A percentile compares a stretch with the other conserved stretches of the same genome.
Conservation (phyloP, 2,888 invertebrate genomes). For the Cerastoderma edule region DNA sequence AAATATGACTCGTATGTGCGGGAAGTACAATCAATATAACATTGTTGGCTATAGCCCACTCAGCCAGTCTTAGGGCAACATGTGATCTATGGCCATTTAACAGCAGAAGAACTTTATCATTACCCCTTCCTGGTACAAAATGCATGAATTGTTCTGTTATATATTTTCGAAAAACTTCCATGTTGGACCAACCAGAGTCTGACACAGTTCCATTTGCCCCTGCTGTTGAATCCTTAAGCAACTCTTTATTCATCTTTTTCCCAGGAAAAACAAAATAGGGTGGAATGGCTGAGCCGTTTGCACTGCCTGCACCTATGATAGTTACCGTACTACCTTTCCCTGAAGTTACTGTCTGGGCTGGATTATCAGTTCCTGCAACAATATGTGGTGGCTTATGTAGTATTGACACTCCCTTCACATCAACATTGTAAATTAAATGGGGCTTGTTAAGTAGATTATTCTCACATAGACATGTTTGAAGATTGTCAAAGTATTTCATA, state of each 20-base stretch:
- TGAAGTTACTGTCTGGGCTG: too few species aligned
- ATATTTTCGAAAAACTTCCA: conserved; percentile 33
- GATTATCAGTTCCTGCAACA: conserved; percentile 4
- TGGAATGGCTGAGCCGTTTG: conserved; percentile 23
- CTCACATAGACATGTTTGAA: conserved; percentile 1
- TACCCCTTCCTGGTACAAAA: conserved; percentile 26
- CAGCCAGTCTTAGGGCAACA: conserved; percentile 26
- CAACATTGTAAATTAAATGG: conserved; percentile 31
- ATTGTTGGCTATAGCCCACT: conserved; percentile 38
- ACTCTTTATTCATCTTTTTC: conserved; percentile 22
- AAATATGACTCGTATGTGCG: conserved; percentile 32
- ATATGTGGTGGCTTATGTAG: conserved; percentile 20
- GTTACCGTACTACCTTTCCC: too few species aligned
- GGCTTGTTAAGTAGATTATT: conserved; percentile 13
- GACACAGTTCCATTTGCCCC: conserved; percentile 31
- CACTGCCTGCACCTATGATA: conserved; percentile 32
- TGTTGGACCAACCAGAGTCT: conserved; percentile 41
- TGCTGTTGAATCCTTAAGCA: conserved; percentile 14
- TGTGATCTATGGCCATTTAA: conserved; percentile 34
- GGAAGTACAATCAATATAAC: conserved; percentile 41
- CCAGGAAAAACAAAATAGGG: conserved; percentile 41
- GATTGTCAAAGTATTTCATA: conserved; percentile 25
- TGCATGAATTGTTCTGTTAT: conserved; percentile 43
- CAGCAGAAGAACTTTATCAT: conserved; percentile 25
- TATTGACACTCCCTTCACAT: conserved; percentile 36